Conservation (phyloP, 2,113 vertebrate species). For the Psettodes erumei region DNA sequence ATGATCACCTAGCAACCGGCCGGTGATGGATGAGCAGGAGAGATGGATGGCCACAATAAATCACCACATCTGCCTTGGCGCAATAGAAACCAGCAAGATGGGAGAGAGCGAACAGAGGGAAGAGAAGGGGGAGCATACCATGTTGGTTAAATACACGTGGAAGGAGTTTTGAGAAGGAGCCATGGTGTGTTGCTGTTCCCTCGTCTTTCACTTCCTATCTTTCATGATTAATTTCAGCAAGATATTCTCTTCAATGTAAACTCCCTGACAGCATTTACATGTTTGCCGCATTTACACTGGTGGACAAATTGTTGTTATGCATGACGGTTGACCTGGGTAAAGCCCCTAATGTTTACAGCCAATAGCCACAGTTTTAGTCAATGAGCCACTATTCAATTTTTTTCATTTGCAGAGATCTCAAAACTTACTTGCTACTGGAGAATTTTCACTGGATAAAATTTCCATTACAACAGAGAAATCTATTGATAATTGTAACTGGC, state of each 20-base stretch:
- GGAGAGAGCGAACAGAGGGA: conserved; percentile 63
- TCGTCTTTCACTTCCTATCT: not conserved
- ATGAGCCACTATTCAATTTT: too few relatives aligned
- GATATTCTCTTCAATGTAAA: not conserved
- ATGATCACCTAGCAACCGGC: conserved; percentile 99
- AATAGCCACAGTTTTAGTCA: too few relatives aligned
- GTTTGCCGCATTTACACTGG: not conserved
- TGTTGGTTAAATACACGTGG: not conserved
- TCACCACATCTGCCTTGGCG: conserved; percentile 91
- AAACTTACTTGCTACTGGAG: too few relatives aligned
- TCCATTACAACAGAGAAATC: too few relatives aligned
- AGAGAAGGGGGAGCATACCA: conserved; percentile 6
- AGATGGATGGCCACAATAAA: conserved; percentile 99
- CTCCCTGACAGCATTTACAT: conserved; percentile 14
- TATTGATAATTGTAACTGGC: too few relatives aligned
- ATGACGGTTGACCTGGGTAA: not conserved
- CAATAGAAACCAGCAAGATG: conserved; percentile 93
- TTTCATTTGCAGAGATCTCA: too few relatives aligned
- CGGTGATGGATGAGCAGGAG: conserved; percentile 99
- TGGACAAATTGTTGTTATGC: not conserved
- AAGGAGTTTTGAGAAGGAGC: conserved; percentile 23
- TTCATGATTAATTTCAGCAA: not conserved
- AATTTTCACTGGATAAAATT: too few relatives aligned
- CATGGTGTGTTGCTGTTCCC: not conserved
- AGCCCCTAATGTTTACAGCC: not conserved